These are phyloP conservation scores for Cyanistes caeruleus DNA, from an alignment of 2,113 vertebrate genomes.

Conservation along the genomic window DNA sequence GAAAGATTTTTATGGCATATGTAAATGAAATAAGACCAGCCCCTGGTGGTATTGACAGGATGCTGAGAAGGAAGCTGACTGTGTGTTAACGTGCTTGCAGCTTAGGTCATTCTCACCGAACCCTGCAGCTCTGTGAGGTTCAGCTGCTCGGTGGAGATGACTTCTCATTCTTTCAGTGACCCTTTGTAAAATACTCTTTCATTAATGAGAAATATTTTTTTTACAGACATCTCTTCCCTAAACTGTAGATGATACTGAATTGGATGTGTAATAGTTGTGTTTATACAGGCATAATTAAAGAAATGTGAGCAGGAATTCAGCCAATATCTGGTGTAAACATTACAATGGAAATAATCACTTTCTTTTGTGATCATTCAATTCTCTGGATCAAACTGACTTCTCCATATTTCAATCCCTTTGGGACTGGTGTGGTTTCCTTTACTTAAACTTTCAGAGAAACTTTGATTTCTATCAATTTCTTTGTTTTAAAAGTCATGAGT, in stretches of 20 bases:
- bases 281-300: slow-evolving; percentile 45
- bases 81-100: slow-evolving; percentile 11
- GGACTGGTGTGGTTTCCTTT: slow-evolving; percentile 17
- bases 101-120: slow-evolving; percentile 46
- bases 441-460: neutral
- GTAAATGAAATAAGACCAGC: slow-evolving; percentile 61
- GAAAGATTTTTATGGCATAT: slow-evolving; percentile 55
- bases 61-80: slow-evolving; percentile 33
- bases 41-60: slow-evolving; percentile 59
- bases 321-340: slow-evolving; percentile 51
- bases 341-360: slow-evolving; percentile 28
- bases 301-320: neutral
- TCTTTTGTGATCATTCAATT: neutral
- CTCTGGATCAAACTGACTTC: slow-evolving; percentile 14
- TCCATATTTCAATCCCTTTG: neutral
- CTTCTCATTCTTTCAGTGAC: slow-evolving; percentile 45
- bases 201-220: slow-evolving; percentile 11
- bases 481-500: neutral
- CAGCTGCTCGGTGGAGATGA: slow-evolving; percentile 29
- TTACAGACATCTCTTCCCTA: neutral
- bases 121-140: slow-evolving; percentile 49
- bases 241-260: slow-evolving; percentile 8
- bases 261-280: neutral
- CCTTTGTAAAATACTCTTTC: slow-evolving; percentile 33
- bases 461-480: neutral